Base-by-base conservation (phyloP, 2,888 invertebrate species). In the Lycia hirtaria region DNA sequence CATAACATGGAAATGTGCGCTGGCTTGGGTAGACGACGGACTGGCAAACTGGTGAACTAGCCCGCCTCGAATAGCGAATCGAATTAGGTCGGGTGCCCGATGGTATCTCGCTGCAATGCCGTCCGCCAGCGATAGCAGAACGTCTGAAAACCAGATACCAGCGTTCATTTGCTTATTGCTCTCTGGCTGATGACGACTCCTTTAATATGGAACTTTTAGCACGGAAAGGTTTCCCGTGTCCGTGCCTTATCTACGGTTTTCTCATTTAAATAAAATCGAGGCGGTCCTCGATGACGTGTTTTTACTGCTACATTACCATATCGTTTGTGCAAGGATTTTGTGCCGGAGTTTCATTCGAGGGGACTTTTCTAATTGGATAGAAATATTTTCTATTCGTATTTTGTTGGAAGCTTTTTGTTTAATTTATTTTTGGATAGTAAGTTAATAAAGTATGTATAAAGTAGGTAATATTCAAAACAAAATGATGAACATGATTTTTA, bases 31-130 rank as follows among this genome's bases (percentile, higher is more conserved):
- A 22, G 19, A 33, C 33, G 4, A n/a, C 66, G 68, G 64, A 65
- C 63, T 63, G 54, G 56, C 57, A 15, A 12, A 35, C 38, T 20
- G 44, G 66, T 28, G 33, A 47, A 43, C 47, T 66, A 64, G 67
- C 65, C 67, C 64, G 68, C 75, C 78, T 75, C 76, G 73, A 49
- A 51, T 57, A 51, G 77, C 73, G 78, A 81, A 86, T 87, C 84
- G 85, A 88, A 88, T 89, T 86, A 88, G 85, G 87, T 84, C 85
- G 85, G 83, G 78, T 72, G 73, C 80, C 87, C 80, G 88, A 88
- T 90, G 76, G 67, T 84, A 88, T 89, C 87, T 79, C 69, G 60
- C 72, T 80, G 82, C 81, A 81, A 73, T 78, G 72, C 69, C 77
- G 72, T 69, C 79, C 77, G 69, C 67, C 68, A 61, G 50, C 40